These are phyloP conservation scores for Astropecten irregularis DNA, from an alignment of 53 echinoderm and acorn worm genomes.

Conservation along the genomic window DNA sequence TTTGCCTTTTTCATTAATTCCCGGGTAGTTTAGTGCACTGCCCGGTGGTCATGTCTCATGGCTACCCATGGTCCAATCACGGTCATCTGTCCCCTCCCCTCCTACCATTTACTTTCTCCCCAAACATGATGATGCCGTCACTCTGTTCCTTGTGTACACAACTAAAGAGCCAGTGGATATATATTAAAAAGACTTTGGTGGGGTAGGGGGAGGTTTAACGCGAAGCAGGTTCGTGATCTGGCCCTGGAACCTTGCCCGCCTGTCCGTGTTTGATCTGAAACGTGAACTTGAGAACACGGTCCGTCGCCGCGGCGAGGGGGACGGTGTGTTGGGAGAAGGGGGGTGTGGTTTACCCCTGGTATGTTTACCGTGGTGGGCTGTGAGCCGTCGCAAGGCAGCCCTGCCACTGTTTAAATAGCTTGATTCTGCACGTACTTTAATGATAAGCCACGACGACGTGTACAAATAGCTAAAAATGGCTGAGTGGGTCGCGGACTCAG, in stretches of 20 bases:
- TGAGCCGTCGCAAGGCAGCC: not conserved
- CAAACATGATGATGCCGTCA: conserved; percentile 22
- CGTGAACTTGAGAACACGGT: conserved; percentile 27
- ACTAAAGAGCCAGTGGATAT: not conserved
- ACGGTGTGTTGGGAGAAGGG: not conserved
- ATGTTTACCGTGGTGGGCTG: not conserved
- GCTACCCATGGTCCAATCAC: not conserved
- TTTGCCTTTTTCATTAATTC: conserved; percentile 44
- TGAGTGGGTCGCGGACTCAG: conserved; percentile 2
- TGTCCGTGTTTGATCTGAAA: conserved; percentile 44
- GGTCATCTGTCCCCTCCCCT: not conserved
- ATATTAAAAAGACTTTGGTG: too few species aligned
- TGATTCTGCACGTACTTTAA: conserved; percentile 24
- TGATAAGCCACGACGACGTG: conserved; percentile 23
- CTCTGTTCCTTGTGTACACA: conserved; percentile 28
- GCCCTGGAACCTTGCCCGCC: too few species aligned
- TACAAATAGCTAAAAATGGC: conserved; percentile 18
- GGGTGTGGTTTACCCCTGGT: conserved; percentile 11
- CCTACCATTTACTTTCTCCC: not conserved
- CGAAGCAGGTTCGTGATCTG: too few species aligned
- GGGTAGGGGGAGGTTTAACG: too few species aligned
- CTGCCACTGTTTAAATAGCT: conserved; percentile 36
- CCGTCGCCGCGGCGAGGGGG: not conserved
- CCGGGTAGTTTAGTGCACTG: conserved; percentile 17
- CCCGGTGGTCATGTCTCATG: conserved; percentile 1